Evolutionary conservation across 2,113 vertebrate species (phyloP).

Genomic region (Shinisaurus crocodilurus): DNA sequence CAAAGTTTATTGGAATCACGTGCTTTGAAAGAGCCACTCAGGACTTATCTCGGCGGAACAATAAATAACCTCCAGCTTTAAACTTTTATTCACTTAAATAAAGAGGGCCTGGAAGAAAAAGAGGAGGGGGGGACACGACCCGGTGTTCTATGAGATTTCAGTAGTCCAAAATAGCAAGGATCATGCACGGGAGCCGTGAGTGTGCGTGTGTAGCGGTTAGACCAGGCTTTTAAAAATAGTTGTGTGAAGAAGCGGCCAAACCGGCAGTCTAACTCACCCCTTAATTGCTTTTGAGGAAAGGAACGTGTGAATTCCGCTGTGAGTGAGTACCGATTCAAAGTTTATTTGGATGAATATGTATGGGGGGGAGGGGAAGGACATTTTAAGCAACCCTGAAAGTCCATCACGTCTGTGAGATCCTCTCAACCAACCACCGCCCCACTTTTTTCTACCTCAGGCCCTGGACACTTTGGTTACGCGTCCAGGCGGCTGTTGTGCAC

Average conservation of each 20-base stretch:
- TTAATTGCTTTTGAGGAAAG: constrained; percentile 50
- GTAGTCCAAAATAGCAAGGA: constrained; percentile 62
- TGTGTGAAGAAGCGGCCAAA: background rate
- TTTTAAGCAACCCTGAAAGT: too few relatives aligned
- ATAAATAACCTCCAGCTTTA: constrained; percentile 99
- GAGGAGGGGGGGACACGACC: background rate
- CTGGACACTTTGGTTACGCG: constrained; percentile 49
- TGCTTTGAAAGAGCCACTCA: constrained; percentile 98
- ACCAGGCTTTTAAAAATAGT: constrained; percentile 53
- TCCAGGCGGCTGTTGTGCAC: too few relatives aligned
- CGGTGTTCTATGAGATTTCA: constrained; percentile 68
- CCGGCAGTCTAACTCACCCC: constrained; percentile 3
- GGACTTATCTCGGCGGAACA: constrained; percentile 88
- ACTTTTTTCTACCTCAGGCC: background rate
- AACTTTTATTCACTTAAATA: constrained; percentile 89
- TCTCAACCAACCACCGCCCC: background rate
- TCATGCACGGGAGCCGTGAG: constrained; percentile 32
- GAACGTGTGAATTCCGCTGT: constrained; percentile 38
- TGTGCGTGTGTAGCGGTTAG: constrained; percentile 28
- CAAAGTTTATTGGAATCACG: constrained; percentile 99
- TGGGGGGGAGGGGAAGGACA: background rate
- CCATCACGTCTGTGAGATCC: background rate
- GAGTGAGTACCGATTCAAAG: constrained; percentile 45
- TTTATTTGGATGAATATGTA: constrained; percentile 62
- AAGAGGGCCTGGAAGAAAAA: constrained; percentile 78